Percentiles rank a stretch among this genome's conserved stretches.
Conservation (phyloP, 1,140 invertebrate species). For the Heliconius eleuchia region DNA sequence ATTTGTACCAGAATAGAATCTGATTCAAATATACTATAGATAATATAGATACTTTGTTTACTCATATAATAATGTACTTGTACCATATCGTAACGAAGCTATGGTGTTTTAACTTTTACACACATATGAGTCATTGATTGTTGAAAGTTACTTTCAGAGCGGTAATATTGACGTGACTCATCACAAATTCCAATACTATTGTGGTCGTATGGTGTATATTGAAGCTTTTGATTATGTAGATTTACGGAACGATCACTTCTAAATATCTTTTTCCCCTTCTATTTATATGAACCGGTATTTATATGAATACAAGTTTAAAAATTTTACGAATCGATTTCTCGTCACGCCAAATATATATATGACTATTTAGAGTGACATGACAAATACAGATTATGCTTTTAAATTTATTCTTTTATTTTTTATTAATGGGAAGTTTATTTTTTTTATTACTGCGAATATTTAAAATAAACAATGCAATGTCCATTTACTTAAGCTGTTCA, state of each 20-base stretch:
- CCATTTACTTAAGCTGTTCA: not conserved
- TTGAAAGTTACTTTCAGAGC: not conserved
- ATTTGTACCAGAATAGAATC: constrained; percentile 8
- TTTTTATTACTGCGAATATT: not conserved
- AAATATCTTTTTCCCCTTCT: not conserved
- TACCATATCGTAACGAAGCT: not conserved
- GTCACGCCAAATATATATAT: not conserved
- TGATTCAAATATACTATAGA: not conserved
- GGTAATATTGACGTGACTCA: constrained; percentile 30
- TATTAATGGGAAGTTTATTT: not conserved
- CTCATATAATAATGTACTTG: not conserved
- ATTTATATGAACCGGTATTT: too few species aligned
- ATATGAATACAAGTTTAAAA: not conserved
- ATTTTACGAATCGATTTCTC: not conserved
- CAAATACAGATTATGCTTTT: not conserved
- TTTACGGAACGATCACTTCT: not conserved
- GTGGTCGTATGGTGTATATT: not conserved
- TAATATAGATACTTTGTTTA: too few species aligned
- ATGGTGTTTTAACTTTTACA: not conserved
- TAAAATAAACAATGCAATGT: not conserved
- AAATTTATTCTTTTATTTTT: too few species aligned
- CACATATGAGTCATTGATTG: constrained; percentile 21
- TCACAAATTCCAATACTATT: not conserved
- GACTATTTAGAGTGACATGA: too few species aligned
- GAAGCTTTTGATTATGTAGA: not conserved